Conservation (phyloP, 2,113 vertebrate genomes). For the Phalacrocorax pelagicus region DNA sequence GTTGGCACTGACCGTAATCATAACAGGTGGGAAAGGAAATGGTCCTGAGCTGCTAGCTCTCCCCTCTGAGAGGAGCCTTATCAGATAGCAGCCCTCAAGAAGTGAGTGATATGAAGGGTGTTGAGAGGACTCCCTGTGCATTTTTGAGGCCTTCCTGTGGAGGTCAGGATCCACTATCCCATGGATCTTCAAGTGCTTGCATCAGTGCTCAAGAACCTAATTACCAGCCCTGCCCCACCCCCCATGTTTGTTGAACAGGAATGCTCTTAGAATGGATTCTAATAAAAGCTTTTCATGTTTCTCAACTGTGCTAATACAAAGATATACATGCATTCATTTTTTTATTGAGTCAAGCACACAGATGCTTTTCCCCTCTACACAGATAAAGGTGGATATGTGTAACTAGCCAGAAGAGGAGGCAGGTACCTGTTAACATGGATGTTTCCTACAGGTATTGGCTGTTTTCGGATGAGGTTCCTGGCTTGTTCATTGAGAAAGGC, state of each 20-base stretch:
- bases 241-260: not conserved
- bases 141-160: not conserved
- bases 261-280: not conserved
- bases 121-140: not conserved
- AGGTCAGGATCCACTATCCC: not conserved
- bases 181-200: not conserved
- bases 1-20: conserved; percentile 95
- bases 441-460: conserved; percentile 89
- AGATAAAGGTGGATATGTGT: not conserved
- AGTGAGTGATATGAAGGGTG: not conserved
- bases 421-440: not conserved
- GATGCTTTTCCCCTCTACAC: not conserved
- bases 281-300: not conserved
- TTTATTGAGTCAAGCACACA: not conserved
- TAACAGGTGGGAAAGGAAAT: conserved; percentile 79
- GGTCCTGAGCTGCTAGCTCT: not conserved
- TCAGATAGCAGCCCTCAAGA: not conserved
- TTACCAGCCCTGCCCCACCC: too few species aligned
- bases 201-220: not conserved
- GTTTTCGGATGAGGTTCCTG: conserved; percentile 94
- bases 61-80: not conserved
- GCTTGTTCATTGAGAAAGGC: conserved; percentile 95
- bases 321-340: not conserved
- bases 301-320: not conserved
- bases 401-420: not conserved